These are phyloP conservation scores for Neopelma chrysocephalum DNA, from an alignment of 2,797 vertebrate species.

Conservation along the genomic window DNA sequence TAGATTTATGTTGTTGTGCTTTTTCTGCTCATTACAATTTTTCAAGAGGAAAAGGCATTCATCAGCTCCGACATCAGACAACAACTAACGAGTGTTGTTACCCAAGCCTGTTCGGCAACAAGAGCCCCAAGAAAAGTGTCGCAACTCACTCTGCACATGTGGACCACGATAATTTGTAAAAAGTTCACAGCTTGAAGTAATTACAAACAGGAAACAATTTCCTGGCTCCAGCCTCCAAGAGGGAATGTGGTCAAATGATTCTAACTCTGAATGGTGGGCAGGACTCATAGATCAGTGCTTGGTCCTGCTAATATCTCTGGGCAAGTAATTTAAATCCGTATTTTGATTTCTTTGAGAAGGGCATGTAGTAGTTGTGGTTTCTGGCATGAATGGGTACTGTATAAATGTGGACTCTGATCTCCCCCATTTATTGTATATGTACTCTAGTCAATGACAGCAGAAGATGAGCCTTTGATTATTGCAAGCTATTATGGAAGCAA, in stretches of 20 bases:
- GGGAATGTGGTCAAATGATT: not conserved
- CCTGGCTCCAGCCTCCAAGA: not conserved
- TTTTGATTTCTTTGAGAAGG: not conserved
- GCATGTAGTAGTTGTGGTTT: not conserved
- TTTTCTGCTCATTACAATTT: constrained; percentile 40
- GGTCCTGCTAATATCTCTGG: not conserved
- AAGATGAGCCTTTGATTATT: not conserved
- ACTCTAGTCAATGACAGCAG: not conserved
- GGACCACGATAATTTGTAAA: not conserved
- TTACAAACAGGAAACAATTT: constrained; percentile 26
- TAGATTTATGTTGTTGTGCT: constrained; percentile 56
- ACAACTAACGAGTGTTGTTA: not conserved
- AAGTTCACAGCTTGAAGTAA: not conserved
- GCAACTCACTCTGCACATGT: not conserved
- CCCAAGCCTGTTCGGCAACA: not conserved
- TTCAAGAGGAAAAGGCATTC: constrained; percentile 45
- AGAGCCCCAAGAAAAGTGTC: not conserved
- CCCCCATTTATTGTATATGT: not conserved
- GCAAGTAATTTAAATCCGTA: not conserved
- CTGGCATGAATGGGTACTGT: not conserved
- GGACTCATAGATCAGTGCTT: not conserved
- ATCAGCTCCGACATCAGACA: constrained; percentile 47
- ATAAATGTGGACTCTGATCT: not conserved
- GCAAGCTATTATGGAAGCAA: not conserved
- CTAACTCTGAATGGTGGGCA: not conserved